A percentile compares a stretch with the other conserved stretches of the same genome.
Evolutionary conservation across 2,113 vertebrate genomes (phyloP).

Genomic region (Sterrhoptilus dennistouni): DNA sequence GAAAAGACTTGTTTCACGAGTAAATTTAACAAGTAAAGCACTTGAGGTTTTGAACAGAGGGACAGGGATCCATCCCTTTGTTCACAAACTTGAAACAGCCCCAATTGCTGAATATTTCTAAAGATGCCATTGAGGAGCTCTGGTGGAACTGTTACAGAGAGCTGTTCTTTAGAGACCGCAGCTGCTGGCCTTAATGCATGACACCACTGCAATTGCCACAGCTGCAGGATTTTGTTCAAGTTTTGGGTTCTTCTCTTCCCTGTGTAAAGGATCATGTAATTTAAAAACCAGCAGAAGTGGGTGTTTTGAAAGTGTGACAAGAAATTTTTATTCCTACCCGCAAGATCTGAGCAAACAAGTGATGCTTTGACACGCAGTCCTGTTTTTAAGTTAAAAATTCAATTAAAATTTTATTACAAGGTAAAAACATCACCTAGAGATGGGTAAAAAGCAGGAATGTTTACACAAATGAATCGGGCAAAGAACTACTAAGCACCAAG

Average conservation of each 20-base stretch:
- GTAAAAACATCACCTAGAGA: not conserved
- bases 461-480: not conserved
- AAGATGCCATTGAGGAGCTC: not conserved
- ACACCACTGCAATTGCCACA: fast-evolving
- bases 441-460: not conserved
- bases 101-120: not conserved
- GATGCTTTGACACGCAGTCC: not conserved
- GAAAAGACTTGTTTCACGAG: not conserved
- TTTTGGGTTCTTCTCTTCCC: not conserved
- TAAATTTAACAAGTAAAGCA: not conserved
- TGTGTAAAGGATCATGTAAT: not conserved
- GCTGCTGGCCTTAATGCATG: not conserved
- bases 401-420: not conserved
- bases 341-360: not conserved
- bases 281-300: not conserved
- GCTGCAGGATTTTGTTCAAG: not conserved
- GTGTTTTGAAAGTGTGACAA: not conserved
- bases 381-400: not conserved
- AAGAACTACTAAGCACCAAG: not conserved
- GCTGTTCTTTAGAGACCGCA: not conserved
- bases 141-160: not conserved
- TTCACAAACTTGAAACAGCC: not conserved
- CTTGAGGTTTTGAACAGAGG: not conserved
- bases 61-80: not conserved
- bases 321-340: not conserved